Evolutionary conservation across 2,888 invertebrate species (phyloP).

Genomic region (Polyommatus iphigenia): DNA sequence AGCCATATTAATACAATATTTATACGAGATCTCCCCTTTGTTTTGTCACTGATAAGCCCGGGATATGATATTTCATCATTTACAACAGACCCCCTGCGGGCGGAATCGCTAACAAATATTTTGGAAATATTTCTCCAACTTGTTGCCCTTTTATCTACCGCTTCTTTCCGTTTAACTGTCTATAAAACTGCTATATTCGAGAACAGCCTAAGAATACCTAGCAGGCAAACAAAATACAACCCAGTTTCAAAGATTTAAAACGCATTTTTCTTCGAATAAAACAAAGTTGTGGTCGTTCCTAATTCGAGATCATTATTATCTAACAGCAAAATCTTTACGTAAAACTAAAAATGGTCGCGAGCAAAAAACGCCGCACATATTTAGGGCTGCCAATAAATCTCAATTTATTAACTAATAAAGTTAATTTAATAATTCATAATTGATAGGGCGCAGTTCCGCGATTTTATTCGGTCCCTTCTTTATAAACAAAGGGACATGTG

Average conservation of each 20-base stretch:
- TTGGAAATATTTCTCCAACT: constrained; percentile 79
- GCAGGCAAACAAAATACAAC: constrained; percentile 35
- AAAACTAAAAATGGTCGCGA: constrained; percentile 71
- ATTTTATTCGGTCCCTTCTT: constrained; percentile 30
- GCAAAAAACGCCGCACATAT: constrained; percentile 65
- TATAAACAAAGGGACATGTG: constrained; percentile 18
- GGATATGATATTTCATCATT: constrained; percentile 31
- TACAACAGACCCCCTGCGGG: constrained; percentile 53
- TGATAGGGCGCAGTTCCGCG: constrained; percentile 33
- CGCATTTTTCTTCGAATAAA: constrained; percentile 35
- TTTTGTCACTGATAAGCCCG: constrained; percentile 23
- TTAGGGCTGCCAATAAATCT: constrained; percentile 59
- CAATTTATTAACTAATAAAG: constrained; percentile 44
- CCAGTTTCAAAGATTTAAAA: background rate
- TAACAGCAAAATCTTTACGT: constrained; percentile 73
- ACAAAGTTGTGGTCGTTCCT: constrained; percentile 40
- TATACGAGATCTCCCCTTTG: constrained; percentile 19
- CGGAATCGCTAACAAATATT: constrained; percentile 75
- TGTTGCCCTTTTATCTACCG: constrained; percentile 77
- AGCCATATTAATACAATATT: constrained; percentile 26
- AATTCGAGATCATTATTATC: constrained; percentile 59
- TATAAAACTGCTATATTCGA: constrained; percentile 50
- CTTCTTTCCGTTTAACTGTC: constrained; percentile 75
- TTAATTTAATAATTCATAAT: constrained; percentile 43
- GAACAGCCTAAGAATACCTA: constrained; percentile 12